A percentile compares a stretch with the other conserved stretches of the same genome.
Conservation (phyloP, 2,888 invertebrate genomes). For the Lycia hirtaria region DNA sequence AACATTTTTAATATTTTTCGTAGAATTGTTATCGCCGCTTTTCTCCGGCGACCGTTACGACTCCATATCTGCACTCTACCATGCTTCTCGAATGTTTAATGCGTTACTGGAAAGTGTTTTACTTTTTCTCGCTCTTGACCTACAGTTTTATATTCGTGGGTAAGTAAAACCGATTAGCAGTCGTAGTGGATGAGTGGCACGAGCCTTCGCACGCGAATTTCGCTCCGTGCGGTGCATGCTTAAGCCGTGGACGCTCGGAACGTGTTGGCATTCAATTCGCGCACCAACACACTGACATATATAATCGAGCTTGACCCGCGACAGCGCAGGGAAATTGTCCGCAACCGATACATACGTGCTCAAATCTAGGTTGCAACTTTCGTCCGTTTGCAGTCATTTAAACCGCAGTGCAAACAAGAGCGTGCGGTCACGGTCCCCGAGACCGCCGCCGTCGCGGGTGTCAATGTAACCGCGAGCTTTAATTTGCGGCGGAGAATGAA, state of each 20-base stretch:
- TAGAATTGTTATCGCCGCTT: constrained; percentile 38
- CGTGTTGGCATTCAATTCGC: constrained; percentile 75
- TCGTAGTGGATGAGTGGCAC: constrained; percentile 56
- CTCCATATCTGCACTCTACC: constrained; percentile 27
- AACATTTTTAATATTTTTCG: constrained; percentile 40
- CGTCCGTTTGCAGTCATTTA: constrained; percentile 68
- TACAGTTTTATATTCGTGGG: constrained; percentile 34
- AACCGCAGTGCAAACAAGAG: constrained; percentile 78
- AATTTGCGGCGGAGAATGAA: constrained; percentile 56
- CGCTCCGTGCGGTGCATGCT: constrained; percentile 63
- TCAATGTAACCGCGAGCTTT: constrained; percentile 60
- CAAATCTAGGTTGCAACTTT: constrained; percentile 79
- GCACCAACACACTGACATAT: constrained; percentile 73
- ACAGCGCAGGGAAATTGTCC: constrained; percentile 75
- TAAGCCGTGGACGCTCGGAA: constrained; percentile 55
- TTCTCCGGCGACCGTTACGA: constrained; percentile 33
- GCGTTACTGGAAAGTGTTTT: constrained; percentile 27
- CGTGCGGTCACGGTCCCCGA: constrained; percentile 72
- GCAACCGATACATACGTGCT: constrained; percentile 71
- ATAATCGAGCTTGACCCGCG: constrained; percentile 66
- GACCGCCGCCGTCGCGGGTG: constrained; percentile 60
- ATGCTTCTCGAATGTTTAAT: constrained; percentile 24
- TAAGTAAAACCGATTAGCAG: constrained; percentile 55
- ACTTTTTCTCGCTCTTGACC: constrained; percentile 30
- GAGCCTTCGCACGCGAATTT: constrained; percentile 66